Evolutionary conservation across 1,140 invertebrate genomes (phyloP), one percentile per base, ranked within the genome.

Genomic region (Heliconius eleuchia): DNA sequence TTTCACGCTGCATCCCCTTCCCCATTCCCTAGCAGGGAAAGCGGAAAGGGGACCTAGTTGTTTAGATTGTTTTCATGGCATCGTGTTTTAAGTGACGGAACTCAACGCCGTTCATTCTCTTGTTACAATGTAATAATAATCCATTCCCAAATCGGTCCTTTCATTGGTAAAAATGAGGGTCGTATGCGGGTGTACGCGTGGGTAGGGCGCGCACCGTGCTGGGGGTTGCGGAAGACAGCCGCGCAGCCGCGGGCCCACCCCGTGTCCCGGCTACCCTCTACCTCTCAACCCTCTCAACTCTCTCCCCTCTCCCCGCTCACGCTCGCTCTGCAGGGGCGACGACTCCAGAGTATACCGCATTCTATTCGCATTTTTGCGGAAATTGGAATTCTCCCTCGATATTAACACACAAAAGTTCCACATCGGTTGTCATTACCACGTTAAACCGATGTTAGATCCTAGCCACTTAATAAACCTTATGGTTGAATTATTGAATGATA

Each of bases 291-390:
- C 23, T 23, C 23, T 23, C 23, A 23, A 23, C 60, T 27, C 60
- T 16, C 78, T 74, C 83, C 83, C 82, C 73, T 73, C 74, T 71
- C 78, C 81, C 79, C 73, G n/a, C 71, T n/a, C 78, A 55, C 90
- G 88, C 89, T n/a, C 87, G 74, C 88, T 88, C 84, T 93, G 92
- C 92, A 92, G 91, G 91, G 91, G 91, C 87, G 86, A 89, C 87
- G 80, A 85, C 85, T 85, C 84, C 81, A 77, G 52, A 80, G 79
- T 84, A 87, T 85, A 89, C 86, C 88, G 89, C 86, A 87, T 83
- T 82, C 83, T 86, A 82, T 83, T 83, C 84, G 84, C 84, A 89
- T 91, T 91, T 94, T 91, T 90, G 89, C 91, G 90, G 89, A 93
- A 91, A 93, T 94, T 92, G 86, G 87, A 90, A 89, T 89, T 88